A percentile compares a stretch with the other conserved stretches of the same genome.
phyloP scores from a whole-genome alignment of 1,140 invertebrate species.

The Drosophila tani region DNA sequence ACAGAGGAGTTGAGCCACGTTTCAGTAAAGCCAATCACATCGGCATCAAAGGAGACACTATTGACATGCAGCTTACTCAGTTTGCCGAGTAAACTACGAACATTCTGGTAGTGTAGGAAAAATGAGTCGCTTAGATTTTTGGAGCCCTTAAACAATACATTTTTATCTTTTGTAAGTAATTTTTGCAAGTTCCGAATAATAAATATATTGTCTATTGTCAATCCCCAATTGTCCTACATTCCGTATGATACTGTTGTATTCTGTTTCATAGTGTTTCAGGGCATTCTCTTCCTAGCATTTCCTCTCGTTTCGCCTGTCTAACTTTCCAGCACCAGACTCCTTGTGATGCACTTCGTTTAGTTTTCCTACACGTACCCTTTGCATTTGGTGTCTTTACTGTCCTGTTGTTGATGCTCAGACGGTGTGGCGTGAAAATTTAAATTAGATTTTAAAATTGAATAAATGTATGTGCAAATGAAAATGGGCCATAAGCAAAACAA shows the following conservation, averaged over 20 bases:
- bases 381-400: conserved; percentile 31
- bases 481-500: conserved; percentile 62
- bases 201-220: too few relatives aligned
- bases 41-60: too few relatives aligned
- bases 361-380: conserved; percentile 35
- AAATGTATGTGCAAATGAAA: conserved; percentile 76
- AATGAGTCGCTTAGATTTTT: too few relatives aligned
- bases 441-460: conserved; percentile 83
- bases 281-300: conserved; percentile 2
- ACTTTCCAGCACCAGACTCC: conserved; percentile 28
- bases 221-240: not conserved
- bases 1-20: too few relatives aligned
- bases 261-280: not conserved
- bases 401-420: conserved; percentile 18
- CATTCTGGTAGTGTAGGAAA: too few relatives aligned
- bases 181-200: too few relatives aligned
- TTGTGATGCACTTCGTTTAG: conserved; percentile 68
- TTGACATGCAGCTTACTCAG: too few relatives aligned
- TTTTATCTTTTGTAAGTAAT: too few relatives aligned
- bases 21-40: too few relatives aligned
- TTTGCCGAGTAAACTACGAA: too few relatives aligned
- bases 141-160: too few relatives aligned
- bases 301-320: conserved; percentile 22
- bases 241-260: conserved; percentile 2
- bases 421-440: conserved; percentile 78